These are phyloP conservation scores for Aphrocallistes beatrix DNA, from an alignment of 37 sponge, comb jelly and placozoan genomes.

Conservation along the genomic window DNA sequence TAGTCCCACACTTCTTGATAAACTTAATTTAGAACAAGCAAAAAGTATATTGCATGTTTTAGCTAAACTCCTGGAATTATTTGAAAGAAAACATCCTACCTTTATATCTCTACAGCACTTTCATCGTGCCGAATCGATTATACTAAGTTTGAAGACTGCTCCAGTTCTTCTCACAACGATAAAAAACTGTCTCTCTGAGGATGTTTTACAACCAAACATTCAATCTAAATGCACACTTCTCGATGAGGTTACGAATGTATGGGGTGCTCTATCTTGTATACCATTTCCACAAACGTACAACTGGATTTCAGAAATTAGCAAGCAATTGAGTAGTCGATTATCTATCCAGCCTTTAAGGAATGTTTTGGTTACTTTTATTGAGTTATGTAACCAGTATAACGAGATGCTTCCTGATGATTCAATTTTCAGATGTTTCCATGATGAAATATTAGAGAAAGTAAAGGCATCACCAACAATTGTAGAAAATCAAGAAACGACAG, in stretches of 20 bases:
- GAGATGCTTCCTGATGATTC: not conserved
- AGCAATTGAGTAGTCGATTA: not conserved
- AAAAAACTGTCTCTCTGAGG: not conserved
- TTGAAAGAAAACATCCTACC: not conserved
- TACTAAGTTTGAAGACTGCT: not conserved
- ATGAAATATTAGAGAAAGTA: not conserved
- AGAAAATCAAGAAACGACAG: not conserved
- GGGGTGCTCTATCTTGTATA: not conserved
- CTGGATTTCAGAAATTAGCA: not conserved
- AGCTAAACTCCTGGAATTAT: not conserved
- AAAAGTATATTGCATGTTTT: not conserved
- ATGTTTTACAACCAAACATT: not conserved
- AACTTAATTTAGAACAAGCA: not conserved
- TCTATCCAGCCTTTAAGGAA: not conserved
- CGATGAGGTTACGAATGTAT: not conserved
- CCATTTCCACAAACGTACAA: not conserved
- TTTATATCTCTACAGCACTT: too few relatives aligned
- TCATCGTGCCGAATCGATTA: not conserved
- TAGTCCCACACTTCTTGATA: not conserved
- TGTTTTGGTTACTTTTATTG: not conserved
- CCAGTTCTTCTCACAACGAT: not conserved
- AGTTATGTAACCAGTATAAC: not conserved
- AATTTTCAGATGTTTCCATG: not conserved
- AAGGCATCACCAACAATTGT: not conserved
- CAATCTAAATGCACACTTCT: not conserved